Conservation (phyloP, 2,888 invertebrate species). For the Patella caerulea region DNA sequence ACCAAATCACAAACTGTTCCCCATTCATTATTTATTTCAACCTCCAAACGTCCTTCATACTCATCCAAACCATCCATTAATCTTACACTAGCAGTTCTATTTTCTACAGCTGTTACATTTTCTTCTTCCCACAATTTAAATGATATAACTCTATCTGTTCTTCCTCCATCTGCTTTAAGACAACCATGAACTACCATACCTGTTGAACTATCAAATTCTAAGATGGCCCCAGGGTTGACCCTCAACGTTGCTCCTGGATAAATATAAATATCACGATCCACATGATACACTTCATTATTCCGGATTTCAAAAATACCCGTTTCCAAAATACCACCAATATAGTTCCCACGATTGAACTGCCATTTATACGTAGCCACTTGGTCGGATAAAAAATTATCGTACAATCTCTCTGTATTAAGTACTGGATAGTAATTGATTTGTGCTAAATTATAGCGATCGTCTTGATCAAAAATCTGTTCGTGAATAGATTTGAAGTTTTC, state of each 20-base stretch:
- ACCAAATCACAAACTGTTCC: slow-evolving; percentile 93
- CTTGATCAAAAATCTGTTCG: slow-evolving; percentile 64
- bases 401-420: slow-evolving; percentile 88
- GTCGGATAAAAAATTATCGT: slow-evolving; percentile 85
- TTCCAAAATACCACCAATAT: slow-evolving; percentile 64
- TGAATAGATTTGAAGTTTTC: slow-evolving; percentile 51
- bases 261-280: slow-evolving; percentile 94
- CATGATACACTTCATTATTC: slow-evolving; percentile 78
- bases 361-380: slow-evolving; percentile 85
- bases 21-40: slow-evolving; percentile 89
- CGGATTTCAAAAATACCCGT: slow-evolving; percentile 37
- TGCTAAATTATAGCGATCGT: slow-evolving; percentile 86
- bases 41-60: slow-evolving; percentile 86
- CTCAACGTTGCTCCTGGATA: slow-evolving; percentile 92
- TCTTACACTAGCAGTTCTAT: slow-evolving; percentile 77
- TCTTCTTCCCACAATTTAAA: slow-evolving; percentile 51
- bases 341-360: slow-evolving; percentile 71
- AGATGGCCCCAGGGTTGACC: slow-evolving; percentile 88
- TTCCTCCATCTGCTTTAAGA: slow-evolving; percentile 76
- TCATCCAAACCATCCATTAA: slow-evolving; percentile 85
- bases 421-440: slow-evolving; percentile 93
- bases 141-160: slow-evolving; percentile 30
- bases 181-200: slow-evolving; percentile 94
- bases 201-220: slow-evolving; percentile 89
- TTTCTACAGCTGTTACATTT: slow-evolving; percentile 48